Conservation (phyloP, 2,888 invertebrate genomes). For the Kuschelorhynchus macadamiae region DNA sequence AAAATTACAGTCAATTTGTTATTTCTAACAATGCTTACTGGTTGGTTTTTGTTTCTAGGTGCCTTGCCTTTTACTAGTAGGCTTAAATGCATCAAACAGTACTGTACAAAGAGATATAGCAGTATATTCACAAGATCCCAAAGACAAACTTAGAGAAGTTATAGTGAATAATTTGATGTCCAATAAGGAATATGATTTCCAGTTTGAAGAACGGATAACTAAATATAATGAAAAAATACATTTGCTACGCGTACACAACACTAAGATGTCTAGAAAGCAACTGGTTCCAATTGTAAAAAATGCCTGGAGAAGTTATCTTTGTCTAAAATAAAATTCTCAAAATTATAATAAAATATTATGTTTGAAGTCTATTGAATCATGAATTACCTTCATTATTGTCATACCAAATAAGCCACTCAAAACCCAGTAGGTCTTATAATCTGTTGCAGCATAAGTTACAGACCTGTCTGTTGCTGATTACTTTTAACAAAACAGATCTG, state of each 20-base stretch:
- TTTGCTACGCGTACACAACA: conserved; percentile 74
- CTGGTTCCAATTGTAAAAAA: conserved; percentile 75
- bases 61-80: conserved; percentile 73
- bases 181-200: conserved; percentile 64
- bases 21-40: no score
- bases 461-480: no score
- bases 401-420: no score
- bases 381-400: not conserved
- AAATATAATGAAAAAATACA: conserved; percentile 67
- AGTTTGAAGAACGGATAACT: conserved; percentile 64
- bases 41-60: conserved; percentile 56
- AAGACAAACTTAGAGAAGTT: conserved; percentile 63
- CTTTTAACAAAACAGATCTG: no score
- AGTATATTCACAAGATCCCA: conserved; percentile 56
- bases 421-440: no score
- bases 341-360: no score
- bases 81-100: conserved; percentile 72
- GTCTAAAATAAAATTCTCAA: no score
- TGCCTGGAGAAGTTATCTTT: conserved; percentile 57
- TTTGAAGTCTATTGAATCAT: not conserved
- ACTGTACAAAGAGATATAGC: conserved; percentile 74
- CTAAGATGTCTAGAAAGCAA: conserved; percentile 78
- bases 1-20: no score
- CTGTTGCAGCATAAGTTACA: no score
- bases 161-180: conserved; percentile 63